phyloP scores from a whole-genome alignment of 2,888 invertebrate genomes.

The Nemotelus pantherinus region DNA sequence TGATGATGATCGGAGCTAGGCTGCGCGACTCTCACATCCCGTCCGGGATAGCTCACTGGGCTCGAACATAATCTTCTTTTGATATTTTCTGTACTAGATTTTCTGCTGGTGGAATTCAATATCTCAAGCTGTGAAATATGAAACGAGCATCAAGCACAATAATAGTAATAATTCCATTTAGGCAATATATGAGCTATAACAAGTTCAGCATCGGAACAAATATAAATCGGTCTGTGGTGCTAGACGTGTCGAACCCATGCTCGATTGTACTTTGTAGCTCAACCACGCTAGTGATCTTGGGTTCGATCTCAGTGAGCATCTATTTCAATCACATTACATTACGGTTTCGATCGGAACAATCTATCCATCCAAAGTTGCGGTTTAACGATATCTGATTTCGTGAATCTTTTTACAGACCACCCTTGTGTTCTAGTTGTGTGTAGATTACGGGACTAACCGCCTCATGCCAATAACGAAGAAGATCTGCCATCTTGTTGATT shows the following conservation, averaged over 20 bases:
- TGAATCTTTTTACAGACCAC: constrained; percentile 27
- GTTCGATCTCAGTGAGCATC: constrained; percentile 19
- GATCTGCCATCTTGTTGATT: background rate
- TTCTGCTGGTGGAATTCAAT: constrained; percentile 49
- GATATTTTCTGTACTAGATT: constrained; percentile 27
- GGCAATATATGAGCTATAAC: constrained; percentile 43
- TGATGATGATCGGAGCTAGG: background rate
- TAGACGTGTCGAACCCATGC: background rate
- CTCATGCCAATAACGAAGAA: constrained; percentile 11
- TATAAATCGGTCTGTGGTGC: constrained; percentile 18
- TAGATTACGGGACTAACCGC: constrained; percentile 29
- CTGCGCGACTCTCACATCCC: background rate
- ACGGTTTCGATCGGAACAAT: constrained; percentile 16
- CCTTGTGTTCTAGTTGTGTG: constrained; percentile 38
- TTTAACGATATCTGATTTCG: constrained; percentile 39
- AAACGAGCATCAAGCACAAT: constrained; percentile 43
- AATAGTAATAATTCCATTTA: constrained; percentile 44
- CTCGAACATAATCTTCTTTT: constrained; percentile 23
- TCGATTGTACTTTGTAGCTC: background rate
- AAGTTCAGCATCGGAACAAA: constrained; percentile 38
- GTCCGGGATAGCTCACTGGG: background rate
- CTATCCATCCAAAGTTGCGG: constrained; percentile 31
- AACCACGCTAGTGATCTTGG: constrained; percentile 2
- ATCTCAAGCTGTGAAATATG: constrained; percentile 52
- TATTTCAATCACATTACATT: constrained; percentile 36